Evolutionary conservation across 2,113 vertebrate species (phyloP).

Genomic region (Strix aluco): DNA sequence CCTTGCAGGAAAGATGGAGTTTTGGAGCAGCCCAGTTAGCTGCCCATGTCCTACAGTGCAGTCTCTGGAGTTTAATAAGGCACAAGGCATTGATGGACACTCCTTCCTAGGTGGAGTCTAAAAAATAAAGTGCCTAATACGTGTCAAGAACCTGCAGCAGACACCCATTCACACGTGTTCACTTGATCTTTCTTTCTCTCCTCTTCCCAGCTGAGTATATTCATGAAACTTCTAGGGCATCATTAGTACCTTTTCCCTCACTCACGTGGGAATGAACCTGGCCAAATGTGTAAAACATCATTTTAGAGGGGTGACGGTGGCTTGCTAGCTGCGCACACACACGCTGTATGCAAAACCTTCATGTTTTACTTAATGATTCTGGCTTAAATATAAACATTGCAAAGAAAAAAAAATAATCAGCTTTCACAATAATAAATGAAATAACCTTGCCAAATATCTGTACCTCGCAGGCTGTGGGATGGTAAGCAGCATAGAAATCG

Average conservation of each 20-base stretch:
- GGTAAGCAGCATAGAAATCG: background rate
- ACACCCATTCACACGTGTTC: accelerated
- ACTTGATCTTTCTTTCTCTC: background rate
- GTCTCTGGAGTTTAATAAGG: background rate
- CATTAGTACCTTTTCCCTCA: background rate
- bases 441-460: background rate
- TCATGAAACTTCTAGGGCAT: background rate
- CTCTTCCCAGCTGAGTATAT: background rate
- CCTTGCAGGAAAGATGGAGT: background rate
- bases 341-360: background rate
- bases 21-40: background rate
- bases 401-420: background rate
- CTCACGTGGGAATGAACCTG: background rate
- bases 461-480: background rate
- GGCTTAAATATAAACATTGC: background rate
- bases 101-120: background rate
- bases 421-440: background rate
- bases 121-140: background rate
- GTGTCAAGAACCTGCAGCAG: background rate
- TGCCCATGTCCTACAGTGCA: background rate
- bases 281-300: background rate
- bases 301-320: background rate
- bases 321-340: background rate
- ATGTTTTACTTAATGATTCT: background rate
- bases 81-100: background rate